Evolutionary conservation across 1,140 invertebrate species (phyloP).

Genomic region (Mercenaria mercenaria): DNA sequence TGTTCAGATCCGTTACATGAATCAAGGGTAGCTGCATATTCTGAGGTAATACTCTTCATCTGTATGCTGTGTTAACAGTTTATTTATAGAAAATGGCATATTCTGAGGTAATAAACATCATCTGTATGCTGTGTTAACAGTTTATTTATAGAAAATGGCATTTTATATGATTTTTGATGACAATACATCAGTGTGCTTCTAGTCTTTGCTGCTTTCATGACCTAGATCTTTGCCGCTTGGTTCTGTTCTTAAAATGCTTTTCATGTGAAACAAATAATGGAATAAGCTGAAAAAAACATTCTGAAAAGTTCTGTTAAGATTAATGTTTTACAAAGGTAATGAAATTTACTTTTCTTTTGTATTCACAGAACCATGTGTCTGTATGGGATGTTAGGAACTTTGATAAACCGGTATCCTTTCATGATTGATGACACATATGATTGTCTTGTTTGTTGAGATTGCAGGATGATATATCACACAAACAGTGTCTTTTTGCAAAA

Average conservation of each 20-base stretch:
- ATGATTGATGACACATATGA: too few relatives aligned
- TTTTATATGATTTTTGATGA: conserved; percentile 86
- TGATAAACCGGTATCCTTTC: conserved; percentile 91
- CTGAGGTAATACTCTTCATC: conserved; percentile 89
- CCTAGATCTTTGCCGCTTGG: too few relatives aligned
- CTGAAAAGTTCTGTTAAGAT: too few relatives aligned
- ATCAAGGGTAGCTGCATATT: conserved; percentile 93
- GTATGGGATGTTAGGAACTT: conserved; percentile 96
- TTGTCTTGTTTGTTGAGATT: too few relatives aligned
- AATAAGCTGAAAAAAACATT: too few relatives aligned
- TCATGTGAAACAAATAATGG: too few relatives aligned
- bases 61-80: neutral
- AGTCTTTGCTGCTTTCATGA: too few relatives aligned
- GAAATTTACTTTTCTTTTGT: neutral
- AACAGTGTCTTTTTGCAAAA: too few relatives aligned
- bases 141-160: conserved; percentile 85
- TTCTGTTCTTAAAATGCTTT: too few relatives aligned
- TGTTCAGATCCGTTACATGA: conserved; percentile 92
- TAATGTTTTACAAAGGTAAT: too few relatives aligned
- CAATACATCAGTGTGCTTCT: too few relatives aligned
- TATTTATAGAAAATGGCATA: conserved; percentile 87
- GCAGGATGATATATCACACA: too few relatives aligned
- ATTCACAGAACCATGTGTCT: conserved; percentile 86
- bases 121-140: neutral
- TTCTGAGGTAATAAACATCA: conserved; percentile 90